phyloP scores from a whole-genome alignment of 2,797 vertebrate genomes.

The Scyliorhinus canicula region DNA sequence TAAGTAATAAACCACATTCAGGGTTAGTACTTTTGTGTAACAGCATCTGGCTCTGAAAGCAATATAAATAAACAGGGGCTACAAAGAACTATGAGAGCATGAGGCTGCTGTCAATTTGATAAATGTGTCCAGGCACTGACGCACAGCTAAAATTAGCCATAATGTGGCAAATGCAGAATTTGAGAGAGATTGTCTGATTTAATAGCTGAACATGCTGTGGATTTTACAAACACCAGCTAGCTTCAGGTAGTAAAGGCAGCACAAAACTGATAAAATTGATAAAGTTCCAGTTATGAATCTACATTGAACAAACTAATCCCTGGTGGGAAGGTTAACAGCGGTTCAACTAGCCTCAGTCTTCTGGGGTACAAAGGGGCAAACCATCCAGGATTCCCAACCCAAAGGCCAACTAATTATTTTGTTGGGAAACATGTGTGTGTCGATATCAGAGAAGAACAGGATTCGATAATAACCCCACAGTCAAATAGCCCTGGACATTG shows the following conservation, averaged over 20 bases:
- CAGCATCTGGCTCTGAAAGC: background rate
- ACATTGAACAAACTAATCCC: background rate
- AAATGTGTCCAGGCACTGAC: background rate
- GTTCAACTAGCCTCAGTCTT: background rate
- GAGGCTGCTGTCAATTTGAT: background rate
- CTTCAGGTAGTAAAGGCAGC: background rate
- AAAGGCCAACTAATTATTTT: background rate
- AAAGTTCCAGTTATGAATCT: background rate
- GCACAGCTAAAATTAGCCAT: conserved; percentile 1
- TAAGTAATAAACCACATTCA: background rate
- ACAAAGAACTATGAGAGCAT: background rate
- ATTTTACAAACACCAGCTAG: too few species aligned
- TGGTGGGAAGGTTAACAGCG: background rate
- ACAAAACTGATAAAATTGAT: background rate
- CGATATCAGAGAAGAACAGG: background rate
- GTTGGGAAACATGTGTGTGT: background rate
- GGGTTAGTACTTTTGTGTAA: background rate
- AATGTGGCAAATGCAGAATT: background rate
- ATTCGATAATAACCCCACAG: background rate
- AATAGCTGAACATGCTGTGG: background rate
- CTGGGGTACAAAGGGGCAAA: background rate
- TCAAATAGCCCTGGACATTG: background rate
- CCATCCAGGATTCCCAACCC: background rate
- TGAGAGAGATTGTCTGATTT: background rate
- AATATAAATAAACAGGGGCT: background rate